Base-by-base conservation (phyloP, 2,113 vertebrate species). In the Zosterops pallidus region DNA sequence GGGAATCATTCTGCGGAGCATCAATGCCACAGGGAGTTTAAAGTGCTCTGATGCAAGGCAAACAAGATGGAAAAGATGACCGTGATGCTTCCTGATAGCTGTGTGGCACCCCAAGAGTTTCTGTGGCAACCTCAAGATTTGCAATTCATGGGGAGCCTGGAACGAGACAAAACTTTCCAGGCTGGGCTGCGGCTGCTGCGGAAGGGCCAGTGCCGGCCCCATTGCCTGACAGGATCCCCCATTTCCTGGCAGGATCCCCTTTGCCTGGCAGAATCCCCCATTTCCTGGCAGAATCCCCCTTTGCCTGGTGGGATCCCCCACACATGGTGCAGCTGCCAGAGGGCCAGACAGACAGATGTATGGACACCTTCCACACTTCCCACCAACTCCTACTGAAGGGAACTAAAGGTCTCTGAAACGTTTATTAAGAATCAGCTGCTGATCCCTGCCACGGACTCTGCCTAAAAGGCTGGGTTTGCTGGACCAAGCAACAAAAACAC, bases 41-140 rank as follows among this genome's bases (percentile, higher is more conserved):
- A 79, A 96, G 96, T 9, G 86, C 92, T 96, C 69, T 31, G 93
- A 92, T 89, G 94, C 96, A 95, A 53, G 91, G 97, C 96, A 77
- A 87, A 96, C 96, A 84, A 90, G 96, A 93, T 92, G 96, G 97
- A 70, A 93, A 84, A 64, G 83, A 95, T 95, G 97, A 96, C 97
- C 94, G 72, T 69, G 96, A 77, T 68, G 91, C 96, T 91, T 96
- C 95, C 96, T 26, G 70, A 88, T 76, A 87, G 94, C 94, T 87
- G 90, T 6, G 85, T 89, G 94, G 90, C 96, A 86, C 94, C 77
- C 82, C 3, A 15, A 83, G 98, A 94, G 97, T 96, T 98, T 94
- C 97, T 96, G 95, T 95, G 97, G 97, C 95, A 97, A 97, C 96
- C 84, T 69, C 93, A 53, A 28, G 94, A 88, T 96, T 89, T 96